A percentile compares a stretch with the other conserved stretches of the same genome.
Conservation (phyloP, 2,888 invertebrate species). For the Pyrgus malvae region DNA sequence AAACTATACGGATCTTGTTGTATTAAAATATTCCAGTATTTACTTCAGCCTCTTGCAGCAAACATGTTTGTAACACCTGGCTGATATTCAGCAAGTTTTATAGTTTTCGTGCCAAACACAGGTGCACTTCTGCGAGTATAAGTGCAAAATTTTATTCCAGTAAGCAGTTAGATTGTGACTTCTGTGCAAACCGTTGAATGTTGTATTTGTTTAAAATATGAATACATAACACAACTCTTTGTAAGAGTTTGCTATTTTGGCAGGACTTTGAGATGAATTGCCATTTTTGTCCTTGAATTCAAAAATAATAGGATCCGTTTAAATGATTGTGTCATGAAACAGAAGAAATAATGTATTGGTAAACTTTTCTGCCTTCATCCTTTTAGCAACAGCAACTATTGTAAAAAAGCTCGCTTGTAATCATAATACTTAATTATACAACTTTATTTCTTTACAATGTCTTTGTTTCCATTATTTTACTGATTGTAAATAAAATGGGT, state of each 20-base stretch:
- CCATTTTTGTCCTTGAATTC: too few species aligned
- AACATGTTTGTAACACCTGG: slow-evolving; percentile 15
- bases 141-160: slow-evolving; percentile 7
- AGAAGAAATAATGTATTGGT: too few species aligned
- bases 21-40: neutral
- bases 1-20: too few species aligned
- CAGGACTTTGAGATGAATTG: too few species aligned
- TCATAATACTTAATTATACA: too few species aligned
- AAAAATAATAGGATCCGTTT: too few species aligned
- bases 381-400: too few species aligned
- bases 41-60: neutral
- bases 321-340: too few species aligned
- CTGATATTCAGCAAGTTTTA: slow-evolving; percentile 21
- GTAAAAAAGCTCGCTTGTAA: too few species aligned
- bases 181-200: neutral
- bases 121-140: slow-evolving; percentile 17
- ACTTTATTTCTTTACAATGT: too few species aligned
- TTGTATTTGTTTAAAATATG: neutral
- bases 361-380: too few species aligned
- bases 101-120: slow-evolving; percentile 19
- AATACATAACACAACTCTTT: neutral
- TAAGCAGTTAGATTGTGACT: slow-evolving; percentile 1
- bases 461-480: neutral
- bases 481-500: neutral
- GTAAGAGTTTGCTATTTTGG: too few species aligned